These are phyloP conservation scores for Trissolcus japonicus DNA, from an alignment of 2,888 invertebrate genomes.

Conservation along the genomic window DNA sequence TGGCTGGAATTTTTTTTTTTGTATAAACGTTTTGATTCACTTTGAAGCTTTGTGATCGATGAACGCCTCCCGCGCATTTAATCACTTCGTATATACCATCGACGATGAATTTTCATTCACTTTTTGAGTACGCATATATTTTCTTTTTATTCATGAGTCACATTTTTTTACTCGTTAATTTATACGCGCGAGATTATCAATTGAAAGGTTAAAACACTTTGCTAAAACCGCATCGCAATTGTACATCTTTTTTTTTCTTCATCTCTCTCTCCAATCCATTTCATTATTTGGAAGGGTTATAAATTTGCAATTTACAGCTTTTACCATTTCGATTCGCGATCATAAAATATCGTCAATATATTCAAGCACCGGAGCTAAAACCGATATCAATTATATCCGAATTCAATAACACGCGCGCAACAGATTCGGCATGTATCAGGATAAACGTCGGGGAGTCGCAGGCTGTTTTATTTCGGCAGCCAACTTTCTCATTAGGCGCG, in stretches of 20 bases:
- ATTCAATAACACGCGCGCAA: slow-evolving; percentile 23
- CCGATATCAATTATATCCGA: slow-evolving; percentile 26
- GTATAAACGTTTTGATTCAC: neutral
- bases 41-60: slow-evolving; percentile 8
- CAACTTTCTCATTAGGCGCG: slow-evolving; percentile 71
- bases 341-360: neutral
- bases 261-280: too few species aligned
- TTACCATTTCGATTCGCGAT: neutral
- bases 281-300: too few species aligned
- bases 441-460: slow-evolving; percentile 19
- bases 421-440: slow-evolving; percentile 25
- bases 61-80: slow-evolving; percentile 14
- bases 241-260: too few species aligned
- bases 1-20: slow-evolving; percentile 5
- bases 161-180: too few species aligned
- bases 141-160: slow-evolving; percentile 4
- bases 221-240: too few species aligned
- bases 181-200: too few species aligned
- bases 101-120: neutral
- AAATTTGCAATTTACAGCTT: too few species aligned
- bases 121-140: neutral
- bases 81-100: slow-evolving; percentile 2
- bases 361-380: slow-evolving; percentile 1
- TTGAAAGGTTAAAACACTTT: too few species aligned
- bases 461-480: slow-evolving; percentile 29